Evolutionary conservation across 2,888 invertebrate species (phyloP).

Genomic region (Troides oblongomaculatus): DNA sequence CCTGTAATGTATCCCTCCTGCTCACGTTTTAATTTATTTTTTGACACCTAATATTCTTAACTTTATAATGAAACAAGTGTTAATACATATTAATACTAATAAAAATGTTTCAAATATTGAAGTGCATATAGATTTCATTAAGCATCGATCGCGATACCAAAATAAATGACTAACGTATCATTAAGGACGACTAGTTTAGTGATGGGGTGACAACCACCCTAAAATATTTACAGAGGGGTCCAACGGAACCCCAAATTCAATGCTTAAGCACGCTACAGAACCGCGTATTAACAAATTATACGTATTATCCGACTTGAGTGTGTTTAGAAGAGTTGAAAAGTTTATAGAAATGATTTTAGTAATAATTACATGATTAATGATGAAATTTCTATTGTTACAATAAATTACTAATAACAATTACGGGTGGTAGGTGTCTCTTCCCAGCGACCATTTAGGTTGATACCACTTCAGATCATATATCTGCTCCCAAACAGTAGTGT

Average conservation of each 20-base stretch:
- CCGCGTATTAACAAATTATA: constrained; percentile 53
- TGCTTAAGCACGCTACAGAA: constrained; percentile 43
- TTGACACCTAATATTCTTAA: too few species aligned
- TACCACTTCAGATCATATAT: too few species aligned
- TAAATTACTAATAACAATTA: too few species aligned
- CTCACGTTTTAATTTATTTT: too few species aligned
- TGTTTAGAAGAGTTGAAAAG: constrained; percentile 28
- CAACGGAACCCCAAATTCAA: constrained; percentile 43
- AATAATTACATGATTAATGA: neutral
- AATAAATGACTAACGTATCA: constrained; percentile 29
- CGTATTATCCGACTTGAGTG: constrained; percentile 33
- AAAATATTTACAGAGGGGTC: constrained; percentile 30
- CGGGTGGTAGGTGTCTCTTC: too few species aligned
- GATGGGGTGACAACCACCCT: constrained; percentile 27
- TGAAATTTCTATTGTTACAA: neutral
- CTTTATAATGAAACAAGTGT: neutral
- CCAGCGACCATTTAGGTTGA: too few species aligned
- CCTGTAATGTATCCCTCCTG: too few species aligned
- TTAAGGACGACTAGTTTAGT: constrained; percentile 18
- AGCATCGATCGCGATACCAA: constrained; percentile 20
- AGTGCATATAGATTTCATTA: neutral
- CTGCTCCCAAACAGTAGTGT: too few species aligned
- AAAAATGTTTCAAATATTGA: neutral
- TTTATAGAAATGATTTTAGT: constrained; percentile 23
- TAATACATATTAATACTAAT: neutral